Percentiles rank a stretch among this genome's conserved stretches.
Evolutionary conservation across 30 jellyfish, hydroid and myxozoan genomes (phyloP).

Genomic region (Pelagia noctiluca): DNA sequence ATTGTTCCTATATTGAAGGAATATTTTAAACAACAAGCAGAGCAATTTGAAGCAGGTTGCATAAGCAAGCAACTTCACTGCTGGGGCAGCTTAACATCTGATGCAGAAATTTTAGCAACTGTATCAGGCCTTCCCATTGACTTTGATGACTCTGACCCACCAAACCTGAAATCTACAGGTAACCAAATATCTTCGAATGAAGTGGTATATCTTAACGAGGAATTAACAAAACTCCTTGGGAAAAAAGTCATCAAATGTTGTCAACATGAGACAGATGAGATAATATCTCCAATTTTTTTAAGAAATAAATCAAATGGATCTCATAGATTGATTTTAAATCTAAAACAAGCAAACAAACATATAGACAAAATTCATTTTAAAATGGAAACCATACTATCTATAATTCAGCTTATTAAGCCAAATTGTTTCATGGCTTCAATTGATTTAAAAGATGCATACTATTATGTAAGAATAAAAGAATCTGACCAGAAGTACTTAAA

Average conservation of each 20-base stretch:
- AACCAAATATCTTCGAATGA: neutral
- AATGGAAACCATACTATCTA: slow-evolving; percentile 49
- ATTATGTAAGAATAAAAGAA: slow-evolving; percentile 12
- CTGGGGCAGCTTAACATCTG: slow-evolving; percentile 36
- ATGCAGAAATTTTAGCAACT: slow-evolving; percentile 5
- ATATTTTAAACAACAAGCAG: slow-evolving; percentile 18
- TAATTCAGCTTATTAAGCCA: neutral
- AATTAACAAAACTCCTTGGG: neutral
- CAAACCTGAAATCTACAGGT: neutral
- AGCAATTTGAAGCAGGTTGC: slow-evolving; percentile 34
- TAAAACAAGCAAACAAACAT: slow-evolving; percentile 19
- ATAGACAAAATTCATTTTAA: slow-evolving; percentile 43
- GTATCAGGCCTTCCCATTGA: neutral
- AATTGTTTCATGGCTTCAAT: slow-evolving; percentile 26
- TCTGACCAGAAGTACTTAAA: slow-evolving; percentile 15
- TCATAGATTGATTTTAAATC: slow-evolving; percentile 24
- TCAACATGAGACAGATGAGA: slow-evolving; percentile 19
- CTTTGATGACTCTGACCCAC: neutral
- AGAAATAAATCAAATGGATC: slow-evolving; percentile 31
- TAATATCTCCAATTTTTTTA: slow-evolving; percentile 43
- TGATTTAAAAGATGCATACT: slow-evolving; percentile 46
- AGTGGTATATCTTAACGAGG: neutral
- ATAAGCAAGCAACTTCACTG: slow-evolving; percentile 1
- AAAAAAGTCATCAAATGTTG: slow-evolving; percentile 31
- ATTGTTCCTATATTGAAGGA: neutral